Percentiles rank a stretch among this genome's conserved stretches.
These are phyloP conservation scores for Lordiphosa mommai DNA, from an alignment of 1,140 invertebrate species.

Conservation along the genomic window DNA sequence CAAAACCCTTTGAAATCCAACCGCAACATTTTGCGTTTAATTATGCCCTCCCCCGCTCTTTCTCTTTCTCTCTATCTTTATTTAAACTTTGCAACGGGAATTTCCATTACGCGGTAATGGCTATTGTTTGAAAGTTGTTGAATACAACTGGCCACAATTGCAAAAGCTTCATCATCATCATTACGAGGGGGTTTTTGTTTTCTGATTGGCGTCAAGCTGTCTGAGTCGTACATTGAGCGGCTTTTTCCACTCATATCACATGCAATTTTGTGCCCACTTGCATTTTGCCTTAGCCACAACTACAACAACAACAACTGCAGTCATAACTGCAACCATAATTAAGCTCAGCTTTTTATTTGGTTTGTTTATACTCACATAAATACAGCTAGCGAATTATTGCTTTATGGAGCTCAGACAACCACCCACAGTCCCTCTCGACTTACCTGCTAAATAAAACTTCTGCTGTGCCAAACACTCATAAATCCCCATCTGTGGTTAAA, in stretches of 20 bases:
- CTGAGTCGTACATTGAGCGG: conserved; percentile 52
- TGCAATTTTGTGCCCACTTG: conserved; percentile 49
- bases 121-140: conserved; percentile 52
- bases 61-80: conserved; percentile 18
- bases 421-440: background rate
- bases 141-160: conserved; percentile 28
- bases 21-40: conserved; percentile 26
- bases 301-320: conserved; percentile 8
- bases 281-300: conserved; percentile 18
- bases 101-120: conserved; percentile 64
- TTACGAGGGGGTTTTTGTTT: conserved; percentile 32
- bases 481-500: background rate
- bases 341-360: conserved; percentile 24
- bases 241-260: conserved; percentile 51
- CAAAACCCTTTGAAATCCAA: conserved; percentile 17
- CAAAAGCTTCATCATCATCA: conserved; percentile 67
- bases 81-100: conserved; percentile 56
- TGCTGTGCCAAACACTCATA: too few relatives aligned
- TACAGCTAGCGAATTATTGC: conserved; percentile 30
- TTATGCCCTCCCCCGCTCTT: background rate
- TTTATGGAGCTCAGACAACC: conserved; percentile 36
- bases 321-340: conserved; percentile 27
- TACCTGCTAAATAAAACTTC: conserved; percentile 2
- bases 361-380: conserved; percentile 19
- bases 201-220: conserved; percentile 65